Conservation (phyloP, 1,140 invertebrate genomes). For the Microplitis mediator region DNA sequence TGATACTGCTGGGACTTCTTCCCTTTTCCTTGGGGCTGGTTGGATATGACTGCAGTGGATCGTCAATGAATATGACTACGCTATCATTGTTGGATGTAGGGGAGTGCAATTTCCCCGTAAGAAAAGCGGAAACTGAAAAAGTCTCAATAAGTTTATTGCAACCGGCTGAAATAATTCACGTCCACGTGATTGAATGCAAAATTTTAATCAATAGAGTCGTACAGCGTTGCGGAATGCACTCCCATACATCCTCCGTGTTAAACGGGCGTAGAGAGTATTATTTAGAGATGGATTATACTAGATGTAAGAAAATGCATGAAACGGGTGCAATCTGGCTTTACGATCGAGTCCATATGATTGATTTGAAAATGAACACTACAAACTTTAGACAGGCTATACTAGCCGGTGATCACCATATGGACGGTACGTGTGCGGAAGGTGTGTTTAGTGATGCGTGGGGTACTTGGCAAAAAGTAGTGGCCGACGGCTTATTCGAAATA, state of each 20-base stretch:
- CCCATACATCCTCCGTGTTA: no score
- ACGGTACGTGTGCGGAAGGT: no score
- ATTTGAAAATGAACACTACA: background rate
- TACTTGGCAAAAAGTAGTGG: no score
- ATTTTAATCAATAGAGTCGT: background rate
- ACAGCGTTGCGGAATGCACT: background rate
- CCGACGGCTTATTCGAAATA: no score
- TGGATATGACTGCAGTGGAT: background rate
- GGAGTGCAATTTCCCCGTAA: background rate
- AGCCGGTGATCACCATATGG: no score
- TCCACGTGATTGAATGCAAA: background rate
- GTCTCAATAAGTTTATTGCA: no score
- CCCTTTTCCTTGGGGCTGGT: background rate
- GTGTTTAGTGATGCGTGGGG: no score
- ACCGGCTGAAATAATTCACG: no score
- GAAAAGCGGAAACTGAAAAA: background rate
- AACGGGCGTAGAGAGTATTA: no score
- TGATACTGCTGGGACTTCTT: background rate
- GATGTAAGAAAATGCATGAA: background rate
- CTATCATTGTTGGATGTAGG: background rate
- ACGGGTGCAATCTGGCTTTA: background rate
- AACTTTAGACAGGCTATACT: background rate
- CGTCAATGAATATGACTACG: background rate
- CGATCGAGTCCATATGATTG: background rate
- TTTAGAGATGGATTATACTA: no score